Conservation (phyloP, 2,888 invertebrate species). For the Agonopterix arenella region DNA sequence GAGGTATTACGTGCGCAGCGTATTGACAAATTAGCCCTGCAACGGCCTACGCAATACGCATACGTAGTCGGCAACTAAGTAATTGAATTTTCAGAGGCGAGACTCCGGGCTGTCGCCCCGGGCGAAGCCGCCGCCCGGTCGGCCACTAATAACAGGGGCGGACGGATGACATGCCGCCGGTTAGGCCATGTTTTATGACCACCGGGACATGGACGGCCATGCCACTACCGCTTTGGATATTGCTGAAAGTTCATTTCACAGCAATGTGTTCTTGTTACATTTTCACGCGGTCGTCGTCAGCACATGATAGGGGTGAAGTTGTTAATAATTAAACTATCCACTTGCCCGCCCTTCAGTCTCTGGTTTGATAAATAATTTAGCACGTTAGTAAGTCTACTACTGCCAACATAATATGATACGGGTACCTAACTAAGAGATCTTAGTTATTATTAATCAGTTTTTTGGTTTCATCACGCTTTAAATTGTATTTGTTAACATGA, state of each 20-base stretch:
- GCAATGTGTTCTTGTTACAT: slow-evolving; percentile 26
- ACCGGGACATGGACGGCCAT: slow-evolving; percentile 21
- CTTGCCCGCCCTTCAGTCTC: neutral
- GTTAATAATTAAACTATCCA: slow-evolving; percentile 48
- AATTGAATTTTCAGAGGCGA: slow-evolving; percentile 62
- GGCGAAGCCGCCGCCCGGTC: slow-evolving; percentile 18
- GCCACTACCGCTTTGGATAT: slow-evolving; percentile 26
- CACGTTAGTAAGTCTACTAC: too few species aligned
- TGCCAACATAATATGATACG: too few species aligned
- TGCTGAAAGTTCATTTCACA: slow-evolving; percentile 32
- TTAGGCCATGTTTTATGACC: slow-evolving; percentile 43
- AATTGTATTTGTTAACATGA: too few species aligned
- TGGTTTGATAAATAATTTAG: too few species aligned
- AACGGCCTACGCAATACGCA: slow-evolving; percentile 40
- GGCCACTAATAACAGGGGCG: slow-evolving; percentile 39
- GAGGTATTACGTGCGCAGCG: slow-evolving; percentile 28
- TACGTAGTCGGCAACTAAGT: slow-evolving; percentile 46
- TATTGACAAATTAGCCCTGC: slow-evolving; percentile 38
- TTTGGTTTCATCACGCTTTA: too few species aligned
- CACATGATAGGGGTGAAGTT: slow-evolving; percentile 32
- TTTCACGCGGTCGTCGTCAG: slow-evolving; percentile 26
- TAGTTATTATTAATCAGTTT: too few species aligned
- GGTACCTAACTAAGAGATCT: too few species aligned
- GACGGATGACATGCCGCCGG: slow-evolving; percentile 41
- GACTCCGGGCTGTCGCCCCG: slow-evolving; percentile 33